Base-by-base conservation (phyloP, 1,140 invertebrate species). In the Fopius arisanus region DNA sequence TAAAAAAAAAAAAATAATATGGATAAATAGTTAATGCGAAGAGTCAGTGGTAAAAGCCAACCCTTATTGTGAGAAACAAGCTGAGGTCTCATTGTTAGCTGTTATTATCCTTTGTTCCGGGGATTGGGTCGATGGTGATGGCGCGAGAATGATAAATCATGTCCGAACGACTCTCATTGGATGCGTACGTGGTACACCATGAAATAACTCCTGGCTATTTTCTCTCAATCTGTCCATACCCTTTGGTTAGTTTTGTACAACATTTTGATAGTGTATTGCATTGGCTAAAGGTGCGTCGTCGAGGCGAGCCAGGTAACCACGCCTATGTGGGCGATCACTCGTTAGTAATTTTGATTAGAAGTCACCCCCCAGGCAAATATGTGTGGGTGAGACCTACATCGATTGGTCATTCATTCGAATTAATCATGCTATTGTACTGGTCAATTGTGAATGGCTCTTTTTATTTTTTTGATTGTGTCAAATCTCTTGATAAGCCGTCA, bases 91-190 rank as follows among this genome's bases (percentile, higher is more conserved):
- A 65, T 65, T 65, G 62, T 65, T 65, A 19, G 3, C 33, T 65
- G 28, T 65, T 65, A 65, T 65, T 65, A 65, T 65, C 29, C 62
- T 65, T 65, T 65, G 62, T 65, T 65, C 29, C n/a, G 2, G 12
- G 3, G 29, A 29, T 65, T 1, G 26, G 14, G 14, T 9, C 29
- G 29, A 65, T 65, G 9, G 62, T 65, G 62, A 65, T 65, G 62
- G 62, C 62, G 62, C 62, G 62, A 65, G 62, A 65, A 65, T 65
- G 62, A 65, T 65, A 65, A 65, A 65, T 65, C 62, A 65, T 65
- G 62, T 65, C 62, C 62, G 6, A 31, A 65, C 28, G 62, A 65
- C n/a, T 65, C 28, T 65, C n/a, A 65, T 65, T 65, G 29, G 62
- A 65, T 65, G 62, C 62, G 62, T 65, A 65, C 54, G 43, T 62